These are phyloP conservation scores for Leptinotarsa tumamoca DNA, from an alignment of 2,888 invertebrate genomes.

Conservation along the genomic window DNA sequence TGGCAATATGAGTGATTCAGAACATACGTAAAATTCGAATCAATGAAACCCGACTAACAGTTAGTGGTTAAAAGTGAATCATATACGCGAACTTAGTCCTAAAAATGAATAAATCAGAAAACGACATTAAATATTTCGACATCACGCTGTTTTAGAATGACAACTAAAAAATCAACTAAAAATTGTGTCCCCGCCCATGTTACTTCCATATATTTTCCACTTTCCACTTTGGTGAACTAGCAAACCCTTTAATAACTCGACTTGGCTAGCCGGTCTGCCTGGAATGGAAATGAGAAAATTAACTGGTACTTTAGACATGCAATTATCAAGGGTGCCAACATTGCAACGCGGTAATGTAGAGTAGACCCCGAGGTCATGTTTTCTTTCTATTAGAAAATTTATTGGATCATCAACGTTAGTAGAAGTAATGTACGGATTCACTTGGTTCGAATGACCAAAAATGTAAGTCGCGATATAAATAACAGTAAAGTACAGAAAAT, in stretches of 20 bases:
- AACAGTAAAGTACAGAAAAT: neutral
- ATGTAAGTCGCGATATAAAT: neutral
- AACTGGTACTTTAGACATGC: constrained; percentile 47
- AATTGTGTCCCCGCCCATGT: constrained; percentile 5
- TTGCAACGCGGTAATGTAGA: constrained; percentile 13
- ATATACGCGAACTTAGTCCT: too few relatives aligned
- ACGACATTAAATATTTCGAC: too few relatives aligned
- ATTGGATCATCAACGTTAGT: neutral
- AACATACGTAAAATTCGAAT: too few relatives aligned
- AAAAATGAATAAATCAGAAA: too few relatives aligned
- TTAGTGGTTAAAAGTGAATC: too few relatives aligned
- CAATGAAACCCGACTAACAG: too few relatives aligned
- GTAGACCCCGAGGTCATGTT: constrained; percentile 22
- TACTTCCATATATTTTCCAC: constrained; percentile 16
- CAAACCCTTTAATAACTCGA: constrained; percentile 45
- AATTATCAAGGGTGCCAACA: constrained; percentile 42
- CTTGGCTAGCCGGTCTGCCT: constrained; percentile 34
- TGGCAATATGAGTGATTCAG: too few relatives aligned
- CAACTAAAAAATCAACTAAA: too few relatives aligned
- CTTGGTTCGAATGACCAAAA: neutral
- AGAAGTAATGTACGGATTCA: neutral
- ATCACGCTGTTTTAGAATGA: too few relatives aligned
- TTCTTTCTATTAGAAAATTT: constrained; percentile 24
- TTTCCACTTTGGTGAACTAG: constrained; percentile 33
- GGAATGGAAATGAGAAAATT: constrained; percentile 51